Conservation (phyloP, 2,113 vertebrate species). For the Stictonetta naevosa region DNA sequence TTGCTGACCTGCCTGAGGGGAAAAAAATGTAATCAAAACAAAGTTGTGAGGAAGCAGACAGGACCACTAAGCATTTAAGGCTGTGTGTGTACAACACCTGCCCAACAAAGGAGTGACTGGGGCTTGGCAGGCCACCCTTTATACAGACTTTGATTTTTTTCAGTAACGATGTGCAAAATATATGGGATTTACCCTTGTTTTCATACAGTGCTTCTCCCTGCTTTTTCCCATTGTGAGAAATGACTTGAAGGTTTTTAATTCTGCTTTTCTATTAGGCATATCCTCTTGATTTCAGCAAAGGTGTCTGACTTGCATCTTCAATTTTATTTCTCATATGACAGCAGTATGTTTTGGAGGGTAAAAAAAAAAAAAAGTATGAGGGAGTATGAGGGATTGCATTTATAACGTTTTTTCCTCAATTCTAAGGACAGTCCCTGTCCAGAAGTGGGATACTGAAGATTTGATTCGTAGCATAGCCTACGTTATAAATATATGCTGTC, state of each 20-base stretch:
- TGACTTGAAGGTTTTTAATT: not conserved
- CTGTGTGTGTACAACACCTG: not conserved
- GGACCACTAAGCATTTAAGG: not conserved
- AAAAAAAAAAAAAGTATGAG: not conserved
- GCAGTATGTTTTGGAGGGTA: not conserved
- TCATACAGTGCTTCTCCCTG: not conserved
- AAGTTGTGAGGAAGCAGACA: not conserved
- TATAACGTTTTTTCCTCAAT: not conserved
- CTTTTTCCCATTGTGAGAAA: not conserved
- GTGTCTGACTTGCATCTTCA: not conserved
- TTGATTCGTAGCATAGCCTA: not conserved
- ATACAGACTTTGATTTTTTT: not conserved
- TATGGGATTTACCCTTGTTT: not conserved
- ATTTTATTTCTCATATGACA: not conserved
- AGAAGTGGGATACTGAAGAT: not conserved
- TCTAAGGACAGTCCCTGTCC: not conserved
- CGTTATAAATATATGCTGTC: not conserved
- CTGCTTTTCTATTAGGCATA: not conserved
- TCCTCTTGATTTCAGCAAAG: not conserved
- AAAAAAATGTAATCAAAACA: not conserved
- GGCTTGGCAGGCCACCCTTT: not conserved
- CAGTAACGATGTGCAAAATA: not conserved
- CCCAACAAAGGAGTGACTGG: not conserved
- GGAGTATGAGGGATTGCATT: not conserved
- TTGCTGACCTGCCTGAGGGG: not conserved